Evolutionary conservation across 2,797 vertebrate genomes (phyloP), one percentile per base, ranked within the genome.

Genomic region (Helostoma temminkii): DNA sequence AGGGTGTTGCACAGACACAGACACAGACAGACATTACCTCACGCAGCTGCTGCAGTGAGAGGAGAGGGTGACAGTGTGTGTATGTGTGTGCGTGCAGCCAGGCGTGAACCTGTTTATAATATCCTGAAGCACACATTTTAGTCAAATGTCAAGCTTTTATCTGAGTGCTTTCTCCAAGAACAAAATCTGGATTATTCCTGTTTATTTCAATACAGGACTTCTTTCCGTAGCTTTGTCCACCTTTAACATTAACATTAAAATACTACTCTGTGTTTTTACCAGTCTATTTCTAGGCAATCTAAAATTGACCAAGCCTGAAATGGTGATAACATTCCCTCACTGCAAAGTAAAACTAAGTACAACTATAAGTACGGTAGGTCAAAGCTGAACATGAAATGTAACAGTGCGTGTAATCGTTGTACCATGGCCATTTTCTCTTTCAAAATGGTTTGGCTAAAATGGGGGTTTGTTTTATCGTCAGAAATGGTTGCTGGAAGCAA

Each of bases 31-130:
- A 90, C 83, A 88, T 90, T 92, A 93, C 91, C 90, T 87, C 89
- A 93, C 86, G 92, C 91, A 91, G 91, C 93, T 92, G 91, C 92
- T 89, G 82, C 90, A 89, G 80, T 81, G 77, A 90, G 71, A 76
- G 84, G 88, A 76, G 69, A 81, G 72, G 75, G 70, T 65, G 79
- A 77, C 74, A 64, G 43, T 48, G 26, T 54, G 61, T 63, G 65
- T 80, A 66, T 64, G 75, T 43, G 63, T 59, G 71, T 80, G 71
- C 10, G 49, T 34, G 71, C 63, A 82, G 64, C 65, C 75, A 78
- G 56, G n/a, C 57, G 9, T 66, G 53, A 72, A 74, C 69, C 54
- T 74, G 79, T 68, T 72, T 61, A 68, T 67, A 72, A 84, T 60
- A 80, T 82, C 81, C 82, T 55, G 25, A 68, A 78, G 78, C 81